Percentiles rank a stretch among this genome's conserved stretches.
Evolutionary conservation across 2,113 vertebrate genomes (phyloP).

Genomic region (Eurypyga helias): DNA sequence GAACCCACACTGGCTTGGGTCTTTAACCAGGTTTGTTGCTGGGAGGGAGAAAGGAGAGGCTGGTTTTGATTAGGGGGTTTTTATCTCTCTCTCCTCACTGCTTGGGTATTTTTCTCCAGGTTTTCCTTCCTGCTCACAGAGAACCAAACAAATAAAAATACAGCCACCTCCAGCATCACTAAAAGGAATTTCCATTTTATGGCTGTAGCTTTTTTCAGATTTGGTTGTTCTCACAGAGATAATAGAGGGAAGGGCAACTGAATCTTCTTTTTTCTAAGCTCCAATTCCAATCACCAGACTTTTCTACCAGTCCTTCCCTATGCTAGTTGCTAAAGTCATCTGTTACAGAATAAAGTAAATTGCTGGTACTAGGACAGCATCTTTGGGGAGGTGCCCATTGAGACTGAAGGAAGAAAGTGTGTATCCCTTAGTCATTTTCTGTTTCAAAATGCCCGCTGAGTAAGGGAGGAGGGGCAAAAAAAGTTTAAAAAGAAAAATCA

Average conservation of each 20-base stretch:
- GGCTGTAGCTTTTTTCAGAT: background rate
- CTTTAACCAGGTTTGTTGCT: background rate
- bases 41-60: background rate
- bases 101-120: background rate
- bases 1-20: background rate
- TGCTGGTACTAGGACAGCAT: background rate
- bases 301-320: background rate
- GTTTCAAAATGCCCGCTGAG: background rate
- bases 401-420: background rate
- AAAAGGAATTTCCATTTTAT: background rate
- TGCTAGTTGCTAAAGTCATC: background rate
- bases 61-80: background rate
- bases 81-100: background rate
- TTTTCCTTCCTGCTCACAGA: background rate
- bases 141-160: background rate
- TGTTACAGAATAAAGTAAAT: background rate
- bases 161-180: background rate
- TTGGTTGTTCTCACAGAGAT: background rate
- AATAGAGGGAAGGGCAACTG: no score
- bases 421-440: background rate
- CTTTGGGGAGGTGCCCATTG: background rate
- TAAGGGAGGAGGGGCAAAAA: background rate
- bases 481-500: background rate
- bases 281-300: background rate
- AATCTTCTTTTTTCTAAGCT: background rate